Evolutionary conservation across 2,113 vertebrate species (phyloP).

Genomic region (Gadus chalcogrammus): DNA sequence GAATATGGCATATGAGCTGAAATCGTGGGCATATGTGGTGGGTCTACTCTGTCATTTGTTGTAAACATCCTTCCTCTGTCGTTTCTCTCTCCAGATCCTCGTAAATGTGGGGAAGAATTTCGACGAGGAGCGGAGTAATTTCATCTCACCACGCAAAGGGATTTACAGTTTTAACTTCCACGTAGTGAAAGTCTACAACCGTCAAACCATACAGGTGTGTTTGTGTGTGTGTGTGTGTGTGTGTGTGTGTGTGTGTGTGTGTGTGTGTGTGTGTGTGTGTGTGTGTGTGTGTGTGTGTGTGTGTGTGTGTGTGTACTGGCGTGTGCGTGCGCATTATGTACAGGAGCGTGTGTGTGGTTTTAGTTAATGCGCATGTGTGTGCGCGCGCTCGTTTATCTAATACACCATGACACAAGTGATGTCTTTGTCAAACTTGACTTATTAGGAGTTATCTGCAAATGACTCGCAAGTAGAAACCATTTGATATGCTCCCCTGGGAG

Average conservation of each 20-base stretch:
- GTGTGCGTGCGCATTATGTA: neutral
- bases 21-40: neutral
- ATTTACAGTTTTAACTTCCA: slow-evolving; percentile 99
- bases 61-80: slow-evolving; percentile 16
- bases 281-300: slow-evolving; percentile 63
- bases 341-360: no score
- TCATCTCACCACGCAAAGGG: slow-evolving; percentile 93
- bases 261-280: neutral
- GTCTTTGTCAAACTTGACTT: slow-evolving; percentile 33
- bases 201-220: slow-evolving; percentile 96
- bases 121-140: slow-evolving; percentile 92
- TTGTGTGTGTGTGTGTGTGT: neutral
- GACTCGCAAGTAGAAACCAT: slow-evolving; percentile 21
- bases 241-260: slow-evolving; percentile 15
- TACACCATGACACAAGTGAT: neutral
- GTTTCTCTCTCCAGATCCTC: slow-evolving; percentile 77
- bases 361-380: no score
- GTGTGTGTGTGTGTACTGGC: neutral
- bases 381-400: neutral
- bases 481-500: slow-evolving; percentile 40
- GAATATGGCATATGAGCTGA: neutral
- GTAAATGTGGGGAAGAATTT: slow-evolving; percentile 95
- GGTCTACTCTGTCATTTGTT: slow-evolving; percentile 2
- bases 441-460: neutral
- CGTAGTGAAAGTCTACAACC: slow-evolving; percentile 98